Evolutionary conservation across 2,888 invertebrate species (phyloP).

Genomic region (Mesorhabditis sp.): DNA sequence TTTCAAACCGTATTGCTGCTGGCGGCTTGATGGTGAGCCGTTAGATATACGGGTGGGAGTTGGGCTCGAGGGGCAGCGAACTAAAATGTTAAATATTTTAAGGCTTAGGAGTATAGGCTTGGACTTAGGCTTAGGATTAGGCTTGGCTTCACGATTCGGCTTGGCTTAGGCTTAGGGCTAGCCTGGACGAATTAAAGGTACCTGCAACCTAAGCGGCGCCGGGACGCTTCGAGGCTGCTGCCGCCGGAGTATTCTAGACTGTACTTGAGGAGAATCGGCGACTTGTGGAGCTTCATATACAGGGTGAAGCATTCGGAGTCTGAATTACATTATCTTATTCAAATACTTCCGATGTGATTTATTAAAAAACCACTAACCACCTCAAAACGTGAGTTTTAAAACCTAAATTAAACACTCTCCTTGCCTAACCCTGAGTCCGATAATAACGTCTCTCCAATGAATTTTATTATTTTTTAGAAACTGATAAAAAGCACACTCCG

Average conservation of each 20-base stretch:
- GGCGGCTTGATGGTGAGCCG: background rate
- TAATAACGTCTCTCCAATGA: no score
- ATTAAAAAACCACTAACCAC: background rate
- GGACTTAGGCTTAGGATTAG: no score
- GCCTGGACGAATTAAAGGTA: background rate
- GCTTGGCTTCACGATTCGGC: no score
- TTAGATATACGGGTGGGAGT: slow-evolving; percentile 7
- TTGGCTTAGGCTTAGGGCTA: no score
- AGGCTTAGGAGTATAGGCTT: background rate
- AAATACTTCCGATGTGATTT: background rate
- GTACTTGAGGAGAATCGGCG: background rate
- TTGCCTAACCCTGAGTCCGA: no score
- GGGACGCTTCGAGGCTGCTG: background rate
- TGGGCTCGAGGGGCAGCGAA: slow-evolving; percentile 8
- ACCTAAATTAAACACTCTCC: no score
- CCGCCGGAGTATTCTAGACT: background rate
- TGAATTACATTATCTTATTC: background rate
- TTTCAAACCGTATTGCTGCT: background rate
- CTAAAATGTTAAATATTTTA: slow-evolving; percentile 2
- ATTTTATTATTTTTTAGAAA: no score
- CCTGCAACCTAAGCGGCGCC: background rate
- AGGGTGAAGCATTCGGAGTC: slow-evolving; percentile 23
- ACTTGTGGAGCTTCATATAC: background rate
- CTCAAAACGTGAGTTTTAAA: no score
- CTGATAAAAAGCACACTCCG: no score